A percentile compares a stretch with the other conserved stretches of the same genome.
Evolutionary conservation across 2,888 invertebrate species (phyloP).

Genomic region (Sympetrum striolatum): DNA sequence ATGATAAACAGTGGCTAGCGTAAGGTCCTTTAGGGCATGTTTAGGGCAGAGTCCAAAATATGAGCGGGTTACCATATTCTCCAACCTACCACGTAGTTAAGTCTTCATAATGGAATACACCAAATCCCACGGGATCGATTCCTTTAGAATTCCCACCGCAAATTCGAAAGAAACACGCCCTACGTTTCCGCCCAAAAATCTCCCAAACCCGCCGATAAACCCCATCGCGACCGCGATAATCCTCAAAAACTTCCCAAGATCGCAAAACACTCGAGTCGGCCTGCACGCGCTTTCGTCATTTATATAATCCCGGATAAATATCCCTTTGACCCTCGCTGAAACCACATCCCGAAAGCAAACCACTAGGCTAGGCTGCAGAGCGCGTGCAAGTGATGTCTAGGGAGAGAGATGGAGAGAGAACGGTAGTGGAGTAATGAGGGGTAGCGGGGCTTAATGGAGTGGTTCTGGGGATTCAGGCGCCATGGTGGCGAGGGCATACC

Average conservation of each 20-base stretch:
- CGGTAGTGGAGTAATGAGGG: conserved; percentile 38
- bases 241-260: neutral
- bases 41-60: no score
- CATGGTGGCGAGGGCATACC: conserved; percentile 34
- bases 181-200: no score
- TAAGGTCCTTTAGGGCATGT: no score
- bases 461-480: conserved; percentile 37
- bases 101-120: no score
- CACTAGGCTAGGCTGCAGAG: neutral
- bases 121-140: no score
- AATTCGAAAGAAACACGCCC: no score
- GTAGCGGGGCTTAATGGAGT: conserved; percentile 43
- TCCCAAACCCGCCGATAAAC: no score
- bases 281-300: neutral
- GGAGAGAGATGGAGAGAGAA: neutral
- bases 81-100: no score
- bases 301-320: conserved; percentile 12
- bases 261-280: neutral
- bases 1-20: no score
- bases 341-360: conserved; percentile 13
- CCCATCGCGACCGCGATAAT: no score
- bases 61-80: no score
- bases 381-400: neutral
- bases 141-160: no score
- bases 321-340: conserved; percentile 16